phyloP scores from a whole-genome alignment of 2,888 invertebrate genomes.

The Dendrolimus pini region DNA sequence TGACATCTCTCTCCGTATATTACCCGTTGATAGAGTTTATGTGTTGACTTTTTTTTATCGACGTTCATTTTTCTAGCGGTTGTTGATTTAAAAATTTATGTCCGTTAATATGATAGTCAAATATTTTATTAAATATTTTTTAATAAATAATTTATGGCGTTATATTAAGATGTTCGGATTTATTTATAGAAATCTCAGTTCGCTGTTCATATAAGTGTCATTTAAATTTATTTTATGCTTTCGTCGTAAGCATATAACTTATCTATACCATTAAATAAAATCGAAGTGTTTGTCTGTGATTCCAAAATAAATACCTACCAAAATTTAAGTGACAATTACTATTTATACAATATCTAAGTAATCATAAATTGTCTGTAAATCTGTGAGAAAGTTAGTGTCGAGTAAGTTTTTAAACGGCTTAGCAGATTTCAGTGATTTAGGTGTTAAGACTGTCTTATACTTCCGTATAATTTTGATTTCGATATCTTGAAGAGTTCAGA shows the following conservation, averaged over 20 bases:
- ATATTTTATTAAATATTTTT: neutral
- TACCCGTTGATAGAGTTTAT: neutral
- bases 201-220: neutral
- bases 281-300: too few species aligned
- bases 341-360: too few species aligned
- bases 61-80: neutral
- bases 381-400: conserved; percentile 4
- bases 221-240: neutral
- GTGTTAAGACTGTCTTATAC: too few species aligned
- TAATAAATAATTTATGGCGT: neutral
- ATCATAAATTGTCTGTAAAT: neutral
- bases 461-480: too few species aligned
- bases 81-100: neutral
- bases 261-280: too few species aligned
- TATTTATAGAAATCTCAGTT: neutral
- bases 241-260: neutral
- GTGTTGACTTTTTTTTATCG: neutral
- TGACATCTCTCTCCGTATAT: conserved; percentile 46
- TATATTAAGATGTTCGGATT: neutral
- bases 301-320: too few species aligned
- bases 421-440: too few species aligned
- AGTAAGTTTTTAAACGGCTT: too few species aligned
- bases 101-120: neutral
- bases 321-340: too few species aligned
- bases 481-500: too few species aligned